These are phyloP conservation scores for Salminus brasiliensis DNA, from an alignment of 2,113 vertebrate species.

Conservation along the genomic window DNA sequence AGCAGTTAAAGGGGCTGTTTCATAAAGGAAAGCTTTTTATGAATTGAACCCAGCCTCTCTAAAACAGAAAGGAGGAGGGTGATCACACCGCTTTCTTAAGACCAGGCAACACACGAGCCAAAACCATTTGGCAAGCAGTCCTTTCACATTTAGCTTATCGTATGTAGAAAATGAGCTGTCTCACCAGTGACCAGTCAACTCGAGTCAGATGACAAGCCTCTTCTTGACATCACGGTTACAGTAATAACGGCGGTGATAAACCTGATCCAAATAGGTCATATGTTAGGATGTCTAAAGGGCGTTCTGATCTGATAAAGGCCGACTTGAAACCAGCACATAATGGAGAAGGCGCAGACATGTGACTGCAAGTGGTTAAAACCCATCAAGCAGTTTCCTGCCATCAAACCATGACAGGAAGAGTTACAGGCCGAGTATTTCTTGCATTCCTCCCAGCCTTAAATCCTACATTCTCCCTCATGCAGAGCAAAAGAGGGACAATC, in stretches of 20 bases:
- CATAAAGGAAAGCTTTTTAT: too few species aligned
- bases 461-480: background rate
- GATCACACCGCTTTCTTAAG: too few species aligned
- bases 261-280: slow-evolving; percentile 25
- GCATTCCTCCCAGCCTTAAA: background rate
- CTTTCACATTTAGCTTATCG: too few species aligned
- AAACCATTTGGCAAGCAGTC: too few species aligned
- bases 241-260: background rate
- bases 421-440: background rate
- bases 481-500: background rate
- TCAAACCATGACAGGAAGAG: background rate
- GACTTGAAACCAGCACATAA: background rate
- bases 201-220: background rate
- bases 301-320: background rate
- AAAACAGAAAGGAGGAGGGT: too few species aligned
- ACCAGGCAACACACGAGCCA: too few species aligned
- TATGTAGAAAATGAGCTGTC: background rate
- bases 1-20: too few species aligned
- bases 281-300: slow-evolving; percentile 18
- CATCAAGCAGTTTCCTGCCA: background rate
- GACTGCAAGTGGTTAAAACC: background rate
- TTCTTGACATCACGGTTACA: background rate
- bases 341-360: background rate
- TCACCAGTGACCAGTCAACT: background rate
- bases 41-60: too few species aligned